Evolutionary conservation across 2,113 vertebrate species (phyloP).

Genomic region (Mirza zaza): DNA sequence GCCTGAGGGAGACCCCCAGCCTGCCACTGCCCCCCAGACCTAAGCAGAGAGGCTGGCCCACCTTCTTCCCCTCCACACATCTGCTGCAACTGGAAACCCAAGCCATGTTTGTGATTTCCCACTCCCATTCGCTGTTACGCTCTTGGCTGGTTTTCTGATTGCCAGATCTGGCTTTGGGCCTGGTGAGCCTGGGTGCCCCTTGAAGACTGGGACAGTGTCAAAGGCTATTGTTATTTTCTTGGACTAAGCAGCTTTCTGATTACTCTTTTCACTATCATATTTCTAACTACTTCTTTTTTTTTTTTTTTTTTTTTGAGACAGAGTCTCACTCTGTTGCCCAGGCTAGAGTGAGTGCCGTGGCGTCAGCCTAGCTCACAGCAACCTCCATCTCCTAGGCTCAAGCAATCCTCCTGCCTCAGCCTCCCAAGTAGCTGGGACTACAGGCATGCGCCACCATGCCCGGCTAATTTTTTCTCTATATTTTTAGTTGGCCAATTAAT

Average conservation of each 20-base stretch:
- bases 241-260: background rate
- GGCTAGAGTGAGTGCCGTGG: too few relatives aligned
- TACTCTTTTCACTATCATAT: background rate
- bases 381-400: too few relatives aligned
- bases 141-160: background rate
- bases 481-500: too few relatives aligned
- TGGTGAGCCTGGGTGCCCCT: background rate
- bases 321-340: too few relatives aligned
- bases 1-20: background rate
- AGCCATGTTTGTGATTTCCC: background rate
- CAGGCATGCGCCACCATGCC: too few relatives aligned
- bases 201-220: background rate
- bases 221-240: background rate
- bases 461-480: too few relatives aligned
- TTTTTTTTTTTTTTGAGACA: too few relatives aligned
- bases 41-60: background rate
- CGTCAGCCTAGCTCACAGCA: too few relatives aligned
- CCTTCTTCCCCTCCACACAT: background rate
- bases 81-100: background rate
- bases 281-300: background rate
- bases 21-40: background rate
- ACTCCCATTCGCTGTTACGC: background rate
- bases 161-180: background rate
- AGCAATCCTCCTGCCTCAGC: too few relatives aligned
- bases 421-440: too few relatives aligned